Base-by-base conservation (phyloP, 92 coral and sea anemone species). In the Scolanthus callimorphus region DNA sequence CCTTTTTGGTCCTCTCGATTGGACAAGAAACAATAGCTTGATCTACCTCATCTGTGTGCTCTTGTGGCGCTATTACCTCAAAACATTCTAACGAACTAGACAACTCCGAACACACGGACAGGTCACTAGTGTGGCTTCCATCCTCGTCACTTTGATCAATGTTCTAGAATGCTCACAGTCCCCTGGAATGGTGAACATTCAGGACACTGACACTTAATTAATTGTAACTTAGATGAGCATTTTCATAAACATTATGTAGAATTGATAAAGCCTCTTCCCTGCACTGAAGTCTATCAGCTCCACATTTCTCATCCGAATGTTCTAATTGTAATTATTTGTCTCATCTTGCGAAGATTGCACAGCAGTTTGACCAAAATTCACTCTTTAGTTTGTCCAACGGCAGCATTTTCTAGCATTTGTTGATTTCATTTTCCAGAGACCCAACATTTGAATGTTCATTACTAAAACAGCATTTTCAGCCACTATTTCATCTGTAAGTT, bases 1-100 rank as follows among this genome's bases (percentile, higher is more conserved):
- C 29, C 25, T 55, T 50, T 34, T 59, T 69, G 3, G 45, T 17
- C 28, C 49, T 65, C 30, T 73, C 81, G 31, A 17, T 29, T 41
- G 80, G 86, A 46, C 80, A 72, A 30, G 69, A 64, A 26, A 55
- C 31, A 45, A 73, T 49, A 0, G 49, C 51, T 2, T 54, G 24
- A 19, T 66, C 80, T 23, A 68, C 64, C 25, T 68, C 63, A 3
- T 37, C 38, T 12, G 60, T 53, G 21, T 25, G 53, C 27, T 57
- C 65, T 20, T 38, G 56, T 2, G 56, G 28, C 3, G 57, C 63
- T n/a, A 78, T 68, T 4, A 78, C 74, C 49, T 85, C 88, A 70
- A 85, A 86, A 72, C 89, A 82, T 60, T 86, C 89, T 31, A 86
- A 48, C 6, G 95, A 82, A 15, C 81, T 70, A 1, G 95, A 67